Conservation (phyloP, 2,797 vertebrate species). For the Sebastes diaconus region DNA sequence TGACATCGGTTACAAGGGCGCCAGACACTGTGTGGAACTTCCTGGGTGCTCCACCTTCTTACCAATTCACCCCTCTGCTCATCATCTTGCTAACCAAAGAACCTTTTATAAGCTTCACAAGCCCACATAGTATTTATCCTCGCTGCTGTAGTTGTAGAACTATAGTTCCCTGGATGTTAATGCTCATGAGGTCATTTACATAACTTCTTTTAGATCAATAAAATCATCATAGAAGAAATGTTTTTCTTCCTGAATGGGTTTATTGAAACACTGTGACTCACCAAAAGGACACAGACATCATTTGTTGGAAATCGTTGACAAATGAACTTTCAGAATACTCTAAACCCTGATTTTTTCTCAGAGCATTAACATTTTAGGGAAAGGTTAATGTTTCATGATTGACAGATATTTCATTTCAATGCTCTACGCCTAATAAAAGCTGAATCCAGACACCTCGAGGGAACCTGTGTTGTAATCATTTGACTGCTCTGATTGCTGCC, state of each 20-base stretch:
- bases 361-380: conserved; percentile 72
- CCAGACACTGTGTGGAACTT: conserved; percentile 6
- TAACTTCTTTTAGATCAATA: conserved; percentile 5
- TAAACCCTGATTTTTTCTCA: conserved; percentile 43
- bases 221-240: conserved; percentile 11
- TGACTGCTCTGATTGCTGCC: neutral
- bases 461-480: neutral
- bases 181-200: neutral
- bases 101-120: neutral
- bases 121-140: neutral
- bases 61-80: neutral
- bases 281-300: conserved; percentile 76
- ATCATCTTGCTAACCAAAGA: neutral
- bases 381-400: conserved; percentile 75
- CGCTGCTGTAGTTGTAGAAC: neutral
- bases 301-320: conserved; percentile 69
- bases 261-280: conserved; percentile 60
- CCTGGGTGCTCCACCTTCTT: neutral
- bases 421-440: conserved; percentile 11
- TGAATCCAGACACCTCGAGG: conserved; percentile 7
- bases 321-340: conserved; percentile 77
- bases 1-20: conserved; percentile 28
- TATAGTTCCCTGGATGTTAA: neutral
- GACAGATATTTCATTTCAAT: conserved; percentile 57
- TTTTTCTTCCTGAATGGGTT: conserved; percentile 33